A percentile compares a stretch with the other conserved stretches of the same genome.
These are phyloP conservation scores for Morone chrysops DNA, from an alignment of 2,113 vertebrate genomes.

Conservation along the genomic window DNA sequence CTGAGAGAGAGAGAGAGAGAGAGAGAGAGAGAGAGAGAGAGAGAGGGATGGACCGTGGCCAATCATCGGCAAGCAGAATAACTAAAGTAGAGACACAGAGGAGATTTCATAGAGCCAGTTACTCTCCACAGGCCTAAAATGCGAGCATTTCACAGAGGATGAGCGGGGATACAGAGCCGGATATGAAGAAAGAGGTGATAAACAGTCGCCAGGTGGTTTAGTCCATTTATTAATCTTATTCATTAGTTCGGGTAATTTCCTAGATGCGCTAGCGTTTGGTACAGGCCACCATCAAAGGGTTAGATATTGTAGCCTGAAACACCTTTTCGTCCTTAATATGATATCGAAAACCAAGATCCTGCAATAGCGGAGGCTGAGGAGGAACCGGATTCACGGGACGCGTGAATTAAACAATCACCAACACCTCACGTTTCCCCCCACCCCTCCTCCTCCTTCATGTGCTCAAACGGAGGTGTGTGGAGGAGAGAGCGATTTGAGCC, in stretches of 20 bases:
- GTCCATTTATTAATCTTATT: conserved; percentile 27
- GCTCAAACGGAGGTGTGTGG: conserved; percentile 57
- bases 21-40: too few species aligned
- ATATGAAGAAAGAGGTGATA: conserved; percentile 47
- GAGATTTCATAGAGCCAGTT: conserved; percentile 39
- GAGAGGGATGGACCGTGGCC: conserved; percentile 53
- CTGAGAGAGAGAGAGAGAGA: too few species aligned
- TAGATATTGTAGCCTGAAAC: neutral
- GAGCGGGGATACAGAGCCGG: conserved; percentile 39
- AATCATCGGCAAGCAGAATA: conserved; percentile 57
- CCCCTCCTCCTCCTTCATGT: conserved; percentile 59
- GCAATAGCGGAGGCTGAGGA: conserved; percentile 35
- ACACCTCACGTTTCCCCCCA: conserved; percentile 1
- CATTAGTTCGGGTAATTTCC: conserved; percentile 30
- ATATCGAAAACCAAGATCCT: neutral
- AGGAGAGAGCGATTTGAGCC: conserved; percentile 55
- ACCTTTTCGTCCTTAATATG: conserved; percentile 34
- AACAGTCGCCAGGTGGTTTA: conserved; percentile 52
- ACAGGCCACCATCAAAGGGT: conserved; percentile 9
- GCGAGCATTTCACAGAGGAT: conserved; percentile 39
- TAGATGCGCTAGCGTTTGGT: conserved; percentile 16
- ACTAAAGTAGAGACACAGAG: conserved; percentile 48
- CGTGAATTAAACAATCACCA: conserved; percentile 47
- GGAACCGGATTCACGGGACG: conserved; percentile 38
- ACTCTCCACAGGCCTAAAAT: conserved; percentile 31